Base-by-base conservation (phyloP, 1,140 invertebrate species). In the Daktulosphaira vitifoliae region DNA sequence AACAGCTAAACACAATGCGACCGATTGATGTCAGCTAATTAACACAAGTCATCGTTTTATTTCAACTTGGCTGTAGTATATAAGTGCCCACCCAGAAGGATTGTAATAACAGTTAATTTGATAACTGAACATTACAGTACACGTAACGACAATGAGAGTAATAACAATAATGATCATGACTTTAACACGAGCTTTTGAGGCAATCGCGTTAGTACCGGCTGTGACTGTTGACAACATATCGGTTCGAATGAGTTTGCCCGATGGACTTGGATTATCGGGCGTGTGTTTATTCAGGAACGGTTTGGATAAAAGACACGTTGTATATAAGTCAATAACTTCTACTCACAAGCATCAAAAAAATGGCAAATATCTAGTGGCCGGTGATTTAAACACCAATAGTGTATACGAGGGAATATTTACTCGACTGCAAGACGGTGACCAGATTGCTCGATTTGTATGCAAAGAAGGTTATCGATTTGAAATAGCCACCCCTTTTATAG, bases 211-310 rank as follows among this genome's bases (percentile, higher is more conserved):
- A 50, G 65, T 3, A n/a, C 49, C 44, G 8, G 18, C 39, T 22
- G 33, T 65, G 33, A 66, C 53, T 15, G 49, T 49, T 15, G 65
- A 44, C 44, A 68, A 22, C 37, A 56, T 52, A 15, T 65, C 66
- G 48, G 52, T 46, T 20, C 52, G 59, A 3, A 25, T 42, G 37
- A 26, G 16, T 6, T 23, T 37, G 33, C 65, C 38, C 51, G 44
- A 25, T 3, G 65, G 65, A 42, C 42, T 3, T 33, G 65, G 48
- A 1, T 42, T 33, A 44, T 53, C 39, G 46, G 51, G 56, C 16
- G 56, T 42, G 46, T 42, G 51, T 39, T 20, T 51, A 25, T 37
- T 16, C 44, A 56, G 33, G 48, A 62, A 23, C 39, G 51, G 52
- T 1, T 22, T 37, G 56, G 62, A 29, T 20, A 42, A 29, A 37